phyloP scores from a whole-genome alignment of 2,797 vertebrate species.

The Betta splendens region DNA sequence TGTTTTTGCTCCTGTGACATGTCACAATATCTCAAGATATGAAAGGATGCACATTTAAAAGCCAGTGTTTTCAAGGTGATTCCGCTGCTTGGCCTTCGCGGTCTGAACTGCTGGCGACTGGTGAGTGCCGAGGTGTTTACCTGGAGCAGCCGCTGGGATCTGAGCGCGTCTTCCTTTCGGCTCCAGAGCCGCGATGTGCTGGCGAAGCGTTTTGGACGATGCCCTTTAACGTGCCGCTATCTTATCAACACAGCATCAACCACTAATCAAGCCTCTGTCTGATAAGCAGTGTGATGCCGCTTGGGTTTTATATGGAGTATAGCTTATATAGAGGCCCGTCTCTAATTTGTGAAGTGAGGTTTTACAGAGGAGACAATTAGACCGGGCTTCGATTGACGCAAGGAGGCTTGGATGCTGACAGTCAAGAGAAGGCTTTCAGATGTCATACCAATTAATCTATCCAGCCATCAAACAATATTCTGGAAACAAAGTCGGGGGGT shows the following conservation, averaged over 20 bases:
- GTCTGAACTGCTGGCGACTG: conserved; percentile 24
- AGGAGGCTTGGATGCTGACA: conserved; percentile 74
- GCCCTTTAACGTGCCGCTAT: conserved; percentile 72
- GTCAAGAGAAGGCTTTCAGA: conserved; percentile 80
- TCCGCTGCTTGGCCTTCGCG: conserved; percentile 13
- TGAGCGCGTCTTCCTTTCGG: too few species aligned
- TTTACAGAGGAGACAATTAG: conserved; percentile 79
- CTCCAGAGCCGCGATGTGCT: conserved; percentile 64
- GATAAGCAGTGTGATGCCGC: conserved; percentile 64
- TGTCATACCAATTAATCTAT: conserved; percentile 84
- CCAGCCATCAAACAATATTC: conserved; percentile 84
- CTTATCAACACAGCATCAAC: conserved; percentile 69
- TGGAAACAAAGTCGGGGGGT: conserved; percentile 80
- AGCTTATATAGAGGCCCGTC: conserved; percentile 62
- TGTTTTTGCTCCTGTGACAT: too few species aligned
- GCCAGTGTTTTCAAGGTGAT: conserved; percentile 25
- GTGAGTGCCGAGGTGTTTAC: conserved; percentile 42
- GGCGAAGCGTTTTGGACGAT: conserved; percentile 67
- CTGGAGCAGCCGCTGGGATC: conserved; percentile 38
- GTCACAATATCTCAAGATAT: too few species aligned
- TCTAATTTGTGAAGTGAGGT: conserved; percentile 78
- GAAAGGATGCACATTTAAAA: too few species aligned
- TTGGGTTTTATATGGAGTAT: conserved; percentile 62
- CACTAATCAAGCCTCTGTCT: conserved; percentile 60
- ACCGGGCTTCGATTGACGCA: conserved; percentile 68